Evolutionary conservation across 2,888 invertebrate genomes (phyloP), one percentile per base, ranked within the genome.

Genomic region (Spilarctia lutea): DNA sequence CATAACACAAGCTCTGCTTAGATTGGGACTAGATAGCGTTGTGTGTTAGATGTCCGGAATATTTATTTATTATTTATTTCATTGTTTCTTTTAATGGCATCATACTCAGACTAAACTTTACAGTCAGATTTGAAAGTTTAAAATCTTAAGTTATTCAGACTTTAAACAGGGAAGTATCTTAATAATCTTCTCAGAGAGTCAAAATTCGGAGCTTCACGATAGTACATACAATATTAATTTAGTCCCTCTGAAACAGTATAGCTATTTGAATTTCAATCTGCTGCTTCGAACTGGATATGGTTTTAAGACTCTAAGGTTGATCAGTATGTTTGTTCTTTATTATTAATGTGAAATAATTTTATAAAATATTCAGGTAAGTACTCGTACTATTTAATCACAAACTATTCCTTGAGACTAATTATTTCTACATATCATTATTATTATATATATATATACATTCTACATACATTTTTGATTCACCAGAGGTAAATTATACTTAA

Each of bases 241-340:
- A 82, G 76, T 80, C 74, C 71, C 78, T 74, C 65, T 66, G 52
- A 77, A 83, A 69, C 80, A 85, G 77, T 81, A 75, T 79, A 80
- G 77, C 85, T 79, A 87, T 89, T 89, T 87, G 87, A 86, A 88
- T 89, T 91, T 91, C 87, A 88, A 90, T 89, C 87, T 85, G 77
- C 78, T 77, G 75, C 77, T 80, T 82, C 78, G 75, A 84, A 88
- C 85, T 87, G 82, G 79, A 78, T 82, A 79, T 82, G 78, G 81
- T 74, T 85, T 79, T 82, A 79, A 74, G 85, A 82, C 85, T 81
- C 83, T 87, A 88, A 89, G 90, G 81, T 83, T 86, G 83, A 89
- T 84, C 73, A 78, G 79, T 74, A 71, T 79, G 77, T 75, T 83
- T 79, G 78, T 77, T 75, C 69, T 52, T 66, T 77, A 75, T 73